phyloP scores from a whole-genome alignment of 1,140 invertebrate genomes.

The Caenorhabditis brenneri region DNA sequence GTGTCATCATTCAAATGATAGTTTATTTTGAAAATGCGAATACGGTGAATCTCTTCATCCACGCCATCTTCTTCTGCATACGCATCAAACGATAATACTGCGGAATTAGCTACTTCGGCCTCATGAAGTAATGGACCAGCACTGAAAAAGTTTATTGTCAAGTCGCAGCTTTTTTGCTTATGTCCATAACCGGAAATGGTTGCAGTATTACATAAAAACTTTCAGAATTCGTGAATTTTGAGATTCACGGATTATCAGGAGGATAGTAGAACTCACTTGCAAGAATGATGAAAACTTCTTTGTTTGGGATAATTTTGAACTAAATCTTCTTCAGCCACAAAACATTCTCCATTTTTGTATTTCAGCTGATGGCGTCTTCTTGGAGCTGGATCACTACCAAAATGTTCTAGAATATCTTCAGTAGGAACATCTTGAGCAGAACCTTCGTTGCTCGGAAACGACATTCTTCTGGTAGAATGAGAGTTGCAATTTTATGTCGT shows the following conservation, averaged over 20 bases:
- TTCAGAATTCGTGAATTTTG: no score
- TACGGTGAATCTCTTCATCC: slow-evolving; percentile 45
- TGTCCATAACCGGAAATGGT: no score
- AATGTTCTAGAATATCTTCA: slow-evolving; percentile 48
- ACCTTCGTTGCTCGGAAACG: not conserved
- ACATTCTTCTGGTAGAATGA: not conserved
- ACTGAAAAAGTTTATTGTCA: slow-evolving; percentile 37
- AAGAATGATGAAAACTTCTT: slow-evolving; percentile 40
- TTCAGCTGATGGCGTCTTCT: slow-evolving; percentile 36
- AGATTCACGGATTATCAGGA: no score
- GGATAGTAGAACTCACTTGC: not conserved
- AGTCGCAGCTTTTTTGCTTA: no score
- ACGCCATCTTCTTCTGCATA: slow-evolving; percentile 47
- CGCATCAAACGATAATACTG: not conserved
- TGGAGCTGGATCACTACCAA: slow-evolving; percentile 41
- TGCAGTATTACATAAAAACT: no score
- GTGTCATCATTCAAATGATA: slow-evolving; percentile 49
- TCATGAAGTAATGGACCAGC: slow-evolving; percentile 30
- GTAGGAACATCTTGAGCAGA: slow-evolving; percentile 39
- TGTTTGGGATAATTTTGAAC: slow-evolving; percentile 26
- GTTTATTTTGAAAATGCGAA: slow-evolving; percentile 42
- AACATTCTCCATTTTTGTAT: slow-evolving; percentile 52
- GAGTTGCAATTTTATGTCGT: slow-evolving; percentile 4
- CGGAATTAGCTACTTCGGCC: slow-evolving; percentile 17
- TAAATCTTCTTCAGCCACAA: slow-evolving; percentile 23